Percentiles rank a stretch among this genome's conserved stretches.
Conservation (phyloP, 1,140 invertebrate genomes). For the Cotesia typhae region DNA sequence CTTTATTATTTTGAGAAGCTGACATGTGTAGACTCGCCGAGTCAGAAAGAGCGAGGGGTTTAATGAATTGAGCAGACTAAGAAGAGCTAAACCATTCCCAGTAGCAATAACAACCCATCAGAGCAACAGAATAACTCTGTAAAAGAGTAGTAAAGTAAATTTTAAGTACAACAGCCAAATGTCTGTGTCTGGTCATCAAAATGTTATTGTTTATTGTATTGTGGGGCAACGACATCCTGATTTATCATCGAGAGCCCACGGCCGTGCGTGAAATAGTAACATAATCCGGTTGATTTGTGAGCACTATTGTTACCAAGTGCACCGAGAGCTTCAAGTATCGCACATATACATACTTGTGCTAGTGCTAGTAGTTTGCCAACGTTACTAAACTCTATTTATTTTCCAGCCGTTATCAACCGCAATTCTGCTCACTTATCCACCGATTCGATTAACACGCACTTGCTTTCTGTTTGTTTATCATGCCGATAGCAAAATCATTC, state of each 20-base stretch:
- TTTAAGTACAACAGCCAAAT: constrained; percentile 31
- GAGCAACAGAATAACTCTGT: too few species aligned
- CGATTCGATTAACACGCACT: constrained; percentile 34
- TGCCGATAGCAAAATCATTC: not conserved
- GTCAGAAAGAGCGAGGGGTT: not conserved
- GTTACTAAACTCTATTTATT: constrained; percentile 30
- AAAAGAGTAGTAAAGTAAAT: constrained; percentile 25
- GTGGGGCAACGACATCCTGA: too few species aligned
- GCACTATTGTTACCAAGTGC: constrained; percentile 57
- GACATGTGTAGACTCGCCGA: too few species aligned
- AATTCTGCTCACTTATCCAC: constrained; percentile 40
- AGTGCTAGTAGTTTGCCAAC: too few species aligned
- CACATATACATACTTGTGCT: constrained; percentile 14
- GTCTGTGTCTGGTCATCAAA: constrained; percentile 47
- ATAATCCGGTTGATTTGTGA: constrained; percentile 65
- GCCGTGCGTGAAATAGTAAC: constrained; percentile 63
- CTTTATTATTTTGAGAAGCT: too few species aligned
- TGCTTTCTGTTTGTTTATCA: constrained; percentile 16
- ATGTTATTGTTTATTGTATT: constrained; percentile 59
- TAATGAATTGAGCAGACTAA: constrained; percentile 12
- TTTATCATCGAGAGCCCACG: constrained; percentile 44
- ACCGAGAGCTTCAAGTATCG: constrained; percentile 41
- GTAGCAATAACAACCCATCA: too few species aligned
- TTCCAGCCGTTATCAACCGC: constrained; percentile 33
- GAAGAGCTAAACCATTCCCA: constrained; percentile 5